A percentile compares a stretch with the other conserved stretches of the same genome.
These are phyloP conservation scores for Poeciliopsis turneri DNA, from an alignment of 2,797 vertebrate species.

Conservation along the genomic window DNA sequence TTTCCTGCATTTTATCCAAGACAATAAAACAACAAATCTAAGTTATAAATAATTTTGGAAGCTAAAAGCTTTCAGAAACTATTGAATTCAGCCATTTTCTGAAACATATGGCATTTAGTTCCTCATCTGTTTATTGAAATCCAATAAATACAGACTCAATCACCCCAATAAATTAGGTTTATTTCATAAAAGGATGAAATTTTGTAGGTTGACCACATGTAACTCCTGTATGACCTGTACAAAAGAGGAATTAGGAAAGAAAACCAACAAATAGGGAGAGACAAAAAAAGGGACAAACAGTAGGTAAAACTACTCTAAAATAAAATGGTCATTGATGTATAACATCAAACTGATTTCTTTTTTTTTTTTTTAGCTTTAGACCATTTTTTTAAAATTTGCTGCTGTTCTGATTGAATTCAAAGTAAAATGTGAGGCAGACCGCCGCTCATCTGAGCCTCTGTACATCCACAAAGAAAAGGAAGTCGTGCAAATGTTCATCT, in stretches of 20 bases:
- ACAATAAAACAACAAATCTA: background rate
- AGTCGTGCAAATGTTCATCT: constrained; percentile 41
- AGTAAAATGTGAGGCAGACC: constrained; percentile 35
- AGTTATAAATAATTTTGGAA: background rate
- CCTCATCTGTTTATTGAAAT: background rate
- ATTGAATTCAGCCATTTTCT: background rate
- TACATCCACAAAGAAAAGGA: constrained; percentile 45
- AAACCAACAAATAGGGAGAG: constrained; percentile 9
- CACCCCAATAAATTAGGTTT: constrained; percentile 74
- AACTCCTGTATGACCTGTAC: constrained; percentile 57
- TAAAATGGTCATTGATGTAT: constrained; percentile 40
- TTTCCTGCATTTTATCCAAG: background rate
- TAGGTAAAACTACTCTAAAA: constrained; percentile 29
- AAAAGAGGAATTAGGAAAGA: constrained; percentile 61
- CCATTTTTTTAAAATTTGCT: constrained; percentile 26
- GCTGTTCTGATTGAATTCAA: constrained; percentile 10
- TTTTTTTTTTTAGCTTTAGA: constrained; percentile 24
- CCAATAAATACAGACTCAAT: constrained; percentile 25
- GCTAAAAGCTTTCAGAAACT: background rate
- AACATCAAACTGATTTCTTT: constrained; percentile 21
- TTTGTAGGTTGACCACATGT: constrained; percentile 44
- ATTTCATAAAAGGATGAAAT: constrained; percentile 74
- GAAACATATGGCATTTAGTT: background rate
- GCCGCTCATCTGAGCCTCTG: constrained; percentile 23
- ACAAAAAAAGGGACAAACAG: constrained; percentile 14